Base-by-base conservation (phyloP, 1,140 invertebrate genomes). In the Zaprionus vittiger region DNA sequence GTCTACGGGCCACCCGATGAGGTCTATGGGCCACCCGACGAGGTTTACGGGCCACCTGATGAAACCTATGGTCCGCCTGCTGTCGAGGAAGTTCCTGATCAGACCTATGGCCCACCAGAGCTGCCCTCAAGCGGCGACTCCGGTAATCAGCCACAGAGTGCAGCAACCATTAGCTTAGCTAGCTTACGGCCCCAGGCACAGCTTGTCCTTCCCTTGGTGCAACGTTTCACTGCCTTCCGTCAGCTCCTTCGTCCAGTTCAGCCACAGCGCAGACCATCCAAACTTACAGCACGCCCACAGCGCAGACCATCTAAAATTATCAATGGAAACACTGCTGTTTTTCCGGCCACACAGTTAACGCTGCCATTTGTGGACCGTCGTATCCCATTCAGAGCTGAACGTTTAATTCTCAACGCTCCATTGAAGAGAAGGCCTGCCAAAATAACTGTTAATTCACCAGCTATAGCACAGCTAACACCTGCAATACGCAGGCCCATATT, bases 331-430 rank as follows among this genome's bases (percentile, higher is more conserved):
- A 63, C 41, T 11, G 61, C 63, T 7, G 70, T 73, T 12, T 81
- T 90, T 47, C 83, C 74, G 0, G 56, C 79, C 9, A 90, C 81
- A 0, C 81, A 83, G 15, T 34, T 90, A 44, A 74, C 75, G 0
- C n/a, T 85, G 20, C 84, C 85, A 15, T 89, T 89, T 24, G 72
- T 85, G 6, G 84, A 89, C 11, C 84, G 84, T 14, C 71, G 84
- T 14, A 79, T 81, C 41, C 77, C 81, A 1, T 87, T 87, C n/a
- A 86, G 81, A 34, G 65, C 83, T 7, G 37, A 71, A 34, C 81
- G 78, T 31, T 37, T 87, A 17, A 67, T 89, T 22, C 54, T 89
- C 0, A 87, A 87, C 31, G 84, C 83, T 17, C 84, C 84, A 6
- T 55, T 79, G 28, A 75, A 70, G n/a, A 67, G 77, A 14, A 79